Evolutionary conservation across 2,888 invertebrate genomes (phyloP).

Genomic region (Calliopum simillimum): DNA sequence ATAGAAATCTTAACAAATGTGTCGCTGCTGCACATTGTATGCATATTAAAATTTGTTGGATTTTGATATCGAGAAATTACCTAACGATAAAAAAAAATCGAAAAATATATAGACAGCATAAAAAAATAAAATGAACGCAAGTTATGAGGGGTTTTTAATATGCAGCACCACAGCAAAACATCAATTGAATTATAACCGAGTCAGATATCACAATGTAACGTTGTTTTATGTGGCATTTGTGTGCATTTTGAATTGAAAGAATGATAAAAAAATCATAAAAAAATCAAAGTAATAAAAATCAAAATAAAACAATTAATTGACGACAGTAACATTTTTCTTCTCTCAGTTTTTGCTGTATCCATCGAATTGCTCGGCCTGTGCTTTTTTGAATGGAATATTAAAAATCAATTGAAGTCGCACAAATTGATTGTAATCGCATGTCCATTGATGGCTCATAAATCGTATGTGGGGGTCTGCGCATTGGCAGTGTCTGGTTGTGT

Average conservation of each 20-base stretch:
- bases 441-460: slow-evolving; percentile 43
- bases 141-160: no score
- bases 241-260: not conserved
- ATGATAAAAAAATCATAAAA: no score
- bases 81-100: no score
- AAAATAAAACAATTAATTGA: not conserved
- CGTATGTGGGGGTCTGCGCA: not conserved
- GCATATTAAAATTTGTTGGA: slow-evolving; percentile 31
- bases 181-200: no score
- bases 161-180: no score
- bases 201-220: not conserved
- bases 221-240: slow-evolving; percentile 12
- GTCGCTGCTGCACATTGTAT: slow-evolving; percentile 38
- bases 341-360: no score
- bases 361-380: slow-evolving; percentile 2
- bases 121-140: no score
- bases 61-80: no score
- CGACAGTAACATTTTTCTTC: no score
- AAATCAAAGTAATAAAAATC: slow-evolving; percentile 28
- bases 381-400: slow-evolving; percentile 38
- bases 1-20: slow-evolving; percentile 50
- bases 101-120: no score
- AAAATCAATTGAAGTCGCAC: slow-evolving; percentile 46
- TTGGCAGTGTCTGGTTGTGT: no score
- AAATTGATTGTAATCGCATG: slow-evolving; percentile 52